phyloP scores from a whole-genome alignment of 2,888 invertebrate genomes.

The Ceramica pisi region DNA sequence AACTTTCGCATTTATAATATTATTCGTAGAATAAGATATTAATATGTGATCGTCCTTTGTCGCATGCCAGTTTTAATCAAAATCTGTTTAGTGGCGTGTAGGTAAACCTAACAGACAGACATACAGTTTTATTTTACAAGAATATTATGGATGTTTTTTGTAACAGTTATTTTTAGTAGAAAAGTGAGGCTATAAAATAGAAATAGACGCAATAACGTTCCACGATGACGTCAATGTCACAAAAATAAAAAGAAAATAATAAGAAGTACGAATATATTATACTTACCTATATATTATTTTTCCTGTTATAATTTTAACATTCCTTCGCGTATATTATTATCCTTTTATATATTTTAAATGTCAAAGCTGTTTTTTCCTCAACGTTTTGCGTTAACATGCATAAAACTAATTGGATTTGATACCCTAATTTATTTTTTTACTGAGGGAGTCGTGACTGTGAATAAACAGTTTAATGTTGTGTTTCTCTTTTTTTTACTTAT shows the following conservation, averaged over 20 bases:
- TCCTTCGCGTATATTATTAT: conserved; percentile 15
- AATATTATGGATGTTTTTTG: too few relatives aligned
- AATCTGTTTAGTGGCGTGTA: too few relatives aligned
- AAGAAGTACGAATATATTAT: not conserved
- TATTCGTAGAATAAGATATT: too few relatives aligned
- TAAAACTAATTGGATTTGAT: conserved; percentile 58
- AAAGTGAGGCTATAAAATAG: not conserved
- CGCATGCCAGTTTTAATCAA: too few relatives aligned
- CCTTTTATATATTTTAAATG: conserved; percentile 55
- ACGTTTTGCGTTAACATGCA: conserved; percentile 39
- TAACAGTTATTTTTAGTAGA: not conserved
- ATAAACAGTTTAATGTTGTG: conserved; percentile 15
- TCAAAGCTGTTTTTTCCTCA: conserved; percentile 55
- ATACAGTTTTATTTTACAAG: too few relatives aligned
- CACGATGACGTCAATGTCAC: not conserved
- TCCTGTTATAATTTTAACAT: conserved; percentile 24
- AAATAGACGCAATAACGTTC: not conserved
- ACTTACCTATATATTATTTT: conserved; percentile 16
- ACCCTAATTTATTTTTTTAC: conserved; percentile 43
- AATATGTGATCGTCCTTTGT: too few relatives aligned
- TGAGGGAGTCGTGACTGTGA: conserved; percentile 43
- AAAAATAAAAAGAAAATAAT: conserved; percentile 20
- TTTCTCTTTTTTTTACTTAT: not conserved
- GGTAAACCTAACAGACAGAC: too few relatives aligned
- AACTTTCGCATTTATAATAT: too few relatives aligned